Conservation (phyloP, 2,888 invertebrate species). For the Apodemia duryi region DNA sequence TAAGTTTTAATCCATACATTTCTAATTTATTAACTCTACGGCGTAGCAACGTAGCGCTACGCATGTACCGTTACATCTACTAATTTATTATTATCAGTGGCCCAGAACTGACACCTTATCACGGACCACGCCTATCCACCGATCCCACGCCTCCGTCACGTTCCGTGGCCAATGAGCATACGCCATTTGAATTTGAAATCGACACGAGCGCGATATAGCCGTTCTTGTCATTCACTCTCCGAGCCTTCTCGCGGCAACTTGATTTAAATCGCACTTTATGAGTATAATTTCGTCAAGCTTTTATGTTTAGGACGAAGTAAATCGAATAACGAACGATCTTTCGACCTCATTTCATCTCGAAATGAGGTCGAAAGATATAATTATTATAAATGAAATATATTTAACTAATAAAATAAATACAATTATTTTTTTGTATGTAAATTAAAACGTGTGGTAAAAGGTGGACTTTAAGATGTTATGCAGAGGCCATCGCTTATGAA, state of each 20-base stretch:
- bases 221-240: constrained; percentile 47
- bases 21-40: constrained; percentile 40
- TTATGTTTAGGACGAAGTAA: not conserved
- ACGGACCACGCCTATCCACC: constrained; percentile 63
- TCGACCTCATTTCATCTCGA: not conserved
- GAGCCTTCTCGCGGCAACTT: constrained; percentile 3
- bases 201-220: constrained; percentile 49
- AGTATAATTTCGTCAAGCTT: constrained; percentile 5
- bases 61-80: constrained; percentile 49
- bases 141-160: constrained; percentile 62
- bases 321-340: not conserved
- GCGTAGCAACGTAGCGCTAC: constrained; percentile 51
- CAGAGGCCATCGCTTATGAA: too few species aligned
- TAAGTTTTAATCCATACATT: too few species aligned
- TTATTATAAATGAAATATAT: constrained; percentile 30
- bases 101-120: constrained; percentile 54
- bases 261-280: constrained; percentile 33
- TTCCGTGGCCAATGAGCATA: constrained; percentile 68
- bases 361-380: too few species aligned
- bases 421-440: too few species aligned
- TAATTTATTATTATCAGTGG: constrained; percentile 51
- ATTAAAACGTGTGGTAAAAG: too few species aligned
- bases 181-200: constrained; percentile 57
- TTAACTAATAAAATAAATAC: too few species aligned
- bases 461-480: too few species aligned